Conservation (phyloP, 2,113 vertebrate genomes). For the Gavialis gangeticus region DNA sequence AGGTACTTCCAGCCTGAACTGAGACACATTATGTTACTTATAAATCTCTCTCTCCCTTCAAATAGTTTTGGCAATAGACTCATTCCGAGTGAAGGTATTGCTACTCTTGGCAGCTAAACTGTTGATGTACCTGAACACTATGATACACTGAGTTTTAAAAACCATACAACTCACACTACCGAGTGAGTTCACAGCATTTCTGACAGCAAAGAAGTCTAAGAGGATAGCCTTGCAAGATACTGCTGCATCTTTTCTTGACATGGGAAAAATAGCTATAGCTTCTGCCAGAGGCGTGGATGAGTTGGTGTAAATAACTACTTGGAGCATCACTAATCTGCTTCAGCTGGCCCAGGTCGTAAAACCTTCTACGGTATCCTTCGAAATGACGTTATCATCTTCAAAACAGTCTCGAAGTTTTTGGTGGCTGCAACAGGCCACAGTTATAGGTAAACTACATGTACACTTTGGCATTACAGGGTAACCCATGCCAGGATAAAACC, state of each 20-base stretch:
- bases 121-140: neutral
- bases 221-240: neutral
- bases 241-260: neutral
- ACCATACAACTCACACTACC: neutral
- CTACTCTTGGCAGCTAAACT: neutral
- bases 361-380: fast-evolving
- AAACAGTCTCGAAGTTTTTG: neutral
- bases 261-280: neutral
- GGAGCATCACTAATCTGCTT: neutral
- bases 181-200: neutral
- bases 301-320: neutral
- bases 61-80: neutral
- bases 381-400: neutral
- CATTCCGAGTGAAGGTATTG: neutral
- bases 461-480: neutral
- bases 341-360: neutral
- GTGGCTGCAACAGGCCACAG: neutral
- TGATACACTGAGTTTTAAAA: neutral
- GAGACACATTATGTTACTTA: neutral
- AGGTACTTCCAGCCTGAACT: neutral
- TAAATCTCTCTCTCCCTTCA: neutral
- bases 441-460: neutral
- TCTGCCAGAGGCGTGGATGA: neutral
- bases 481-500: too few relatives aligned
- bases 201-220: neutral